Conservation (phyloP, 2,113 vertebrate species). For the Rhinolophus sinicus region DNA sequence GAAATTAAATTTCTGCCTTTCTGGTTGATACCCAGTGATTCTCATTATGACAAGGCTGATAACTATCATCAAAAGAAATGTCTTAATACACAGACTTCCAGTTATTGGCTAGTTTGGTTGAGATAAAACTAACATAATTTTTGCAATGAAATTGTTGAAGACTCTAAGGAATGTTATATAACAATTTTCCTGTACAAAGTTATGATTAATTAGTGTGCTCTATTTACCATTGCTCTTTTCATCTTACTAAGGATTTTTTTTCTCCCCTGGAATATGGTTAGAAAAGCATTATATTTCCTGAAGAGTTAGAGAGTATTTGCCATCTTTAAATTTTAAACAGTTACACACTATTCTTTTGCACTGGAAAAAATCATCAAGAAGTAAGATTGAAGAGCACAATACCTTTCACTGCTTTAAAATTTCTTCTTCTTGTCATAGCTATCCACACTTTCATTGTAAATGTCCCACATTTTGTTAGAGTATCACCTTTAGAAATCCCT, state of each 20-base stretch:
- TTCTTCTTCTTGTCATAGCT: background rate
- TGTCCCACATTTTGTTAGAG: background rate
- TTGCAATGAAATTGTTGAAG: background rate
- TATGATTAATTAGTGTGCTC: background rate
- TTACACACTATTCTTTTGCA: background rate
- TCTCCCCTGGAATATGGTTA: background rate
- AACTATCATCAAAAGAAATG: slow-evolving; percentile 7
- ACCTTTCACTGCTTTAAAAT: background rate
- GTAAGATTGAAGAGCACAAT: background rate
- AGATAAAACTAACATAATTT: background rate
- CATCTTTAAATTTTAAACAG: slow-evolving; percentile 18
- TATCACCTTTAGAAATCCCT: background rate
- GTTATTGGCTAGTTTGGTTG: background rate
- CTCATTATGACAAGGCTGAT: slow-evolving; percentile 26
- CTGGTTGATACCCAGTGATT: slow-evolving; percentile 63
- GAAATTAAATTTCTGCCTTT: slow-evolving; percentile 71
- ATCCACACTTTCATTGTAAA: background rate
- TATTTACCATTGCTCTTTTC: background rate
- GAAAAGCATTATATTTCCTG: background rate
- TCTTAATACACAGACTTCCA: background rate
- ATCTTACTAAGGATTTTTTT: background rate
- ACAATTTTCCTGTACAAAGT: background rate
- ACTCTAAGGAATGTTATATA: background rate
- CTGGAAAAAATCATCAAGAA: background rate
- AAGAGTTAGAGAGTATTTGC: background rate